Conservation (phyloP, 2,113 vertebrate species). For the Oryzias celebensis region DNA sequence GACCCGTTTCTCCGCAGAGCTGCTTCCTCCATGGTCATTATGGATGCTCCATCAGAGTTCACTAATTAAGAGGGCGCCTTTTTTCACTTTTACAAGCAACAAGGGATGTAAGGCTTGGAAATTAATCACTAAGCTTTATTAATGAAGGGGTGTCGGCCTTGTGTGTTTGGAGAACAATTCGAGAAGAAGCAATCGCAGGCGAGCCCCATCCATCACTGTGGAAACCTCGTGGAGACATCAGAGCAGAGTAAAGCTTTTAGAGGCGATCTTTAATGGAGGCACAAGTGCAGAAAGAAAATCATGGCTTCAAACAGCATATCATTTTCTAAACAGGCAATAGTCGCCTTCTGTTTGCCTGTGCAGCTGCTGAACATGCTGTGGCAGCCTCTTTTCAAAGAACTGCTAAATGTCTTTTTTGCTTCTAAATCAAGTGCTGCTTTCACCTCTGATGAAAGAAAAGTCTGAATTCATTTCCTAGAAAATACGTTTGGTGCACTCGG, state of each 20-base stretch:
- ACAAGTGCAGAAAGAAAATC: slow-evolving; percentile 18
- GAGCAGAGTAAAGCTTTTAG: slow-evolving; percentile 36
- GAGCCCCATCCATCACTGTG: slow-evolving; percentile 58
- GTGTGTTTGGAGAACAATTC: slow-evolving; percentile 62
- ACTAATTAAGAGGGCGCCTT: slow-evolving; percentile 64
- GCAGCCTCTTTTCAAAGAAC: not conserved
- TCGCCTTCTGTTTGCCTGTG: slow-evolving; percentile 11
- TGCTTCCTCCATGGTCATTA: slow-evolving; percentile 35
- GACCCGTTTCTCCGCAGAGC: not conserved
- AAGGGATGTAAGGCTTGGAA: slow-evolving; percentile 55
- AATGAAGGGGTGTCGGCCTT: slow-evolving; percentile 60
- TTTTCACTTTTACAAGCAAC: slow-evolving; percentile 40
- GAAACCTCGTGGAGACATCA: slow-evolving; percentile 21
- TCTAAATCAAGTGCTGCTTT: too few relatives aligned
- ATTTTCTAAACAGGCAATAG: slow-evolving; percentile 5
- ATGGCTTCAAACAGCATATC: slow-evolving; percentile 20
- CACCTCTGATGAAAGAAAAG: too few relatives aligned
- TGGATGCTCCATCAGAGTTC: slow-evolving; percentile 51
- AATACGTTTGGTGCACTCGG: too few relatives aligned
- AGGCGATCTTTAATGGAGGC: slow-evolving; percentile 19
- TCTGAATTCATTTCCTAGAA: too few relatives aligned
- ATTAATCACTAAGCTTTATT: slow-evolving; percentile 70
- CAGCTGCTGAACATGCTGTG: not conserved
- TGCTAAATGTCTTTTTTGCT: not conserved
- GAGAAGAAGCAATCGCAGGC: slow-evolving; percentile 46